Evolutionary conservation across 1,140 invertebrate species (phyloP), one percentile per base, ranked within the genome.

Genomic region (Pogonomyrmex barbatus): DNA sequence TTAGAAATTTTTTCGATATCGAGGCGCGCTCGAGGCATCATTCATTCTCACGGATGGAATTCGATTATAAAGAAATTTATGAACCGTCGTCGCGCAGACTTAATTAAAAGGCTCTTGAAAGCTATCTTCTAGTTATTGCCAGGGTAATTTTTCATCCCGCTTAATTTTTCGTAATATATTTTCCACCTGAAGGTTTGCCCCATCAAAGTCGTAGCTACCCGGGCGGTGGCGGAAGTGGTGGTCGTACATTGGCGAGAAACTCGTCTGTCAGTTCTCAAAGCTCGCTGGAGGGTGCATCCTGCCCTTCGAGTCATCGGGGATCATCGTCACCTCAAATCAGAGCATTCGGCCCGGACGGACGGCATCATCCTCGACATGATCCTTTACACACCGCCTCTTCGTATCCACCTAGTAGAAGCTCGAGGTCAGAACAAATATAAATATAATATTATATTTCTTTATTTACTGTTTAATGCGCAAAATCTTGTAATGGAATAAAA

Each of bases 181-280:
- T 58, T 42, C 24, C 42, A n/a, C 17, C 9, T 73, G 84, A 30
- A 30, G 86, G 88, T 8, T 56, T 94, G 36, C 90, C 91, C 1
- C 96, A 96, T 88, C 96, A 96, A 90, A 96, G 95, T 36, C 94
- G 95, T 58, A 95, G 95, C 68, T 95, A 96, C 82, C 95, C 96
- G 1, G 90, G 91, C 70, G 91, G 88, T 14, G 92, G 90, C 45
- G 86, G 87, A 77, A 86, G 87, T 85, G 63, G 56, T 70, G 83
- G 91, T 81, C 91, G 91, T 87, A 70, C 86, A 4, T 79, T 93
- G 6, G 91, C 89, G n/a, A 95, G 97, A 60, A 98, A 97, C 2
- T 96, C 97, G 17, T 97, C 97, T 14, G 96, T 97, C 75, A 97
- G 97, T n/a, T 98, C 97, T 17, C 97, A 98, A 91, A 97, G 97